phyloP scores from a whole-genome alignment of 2,113 vertebrate species.

The Cepphus grylle region DNA sequence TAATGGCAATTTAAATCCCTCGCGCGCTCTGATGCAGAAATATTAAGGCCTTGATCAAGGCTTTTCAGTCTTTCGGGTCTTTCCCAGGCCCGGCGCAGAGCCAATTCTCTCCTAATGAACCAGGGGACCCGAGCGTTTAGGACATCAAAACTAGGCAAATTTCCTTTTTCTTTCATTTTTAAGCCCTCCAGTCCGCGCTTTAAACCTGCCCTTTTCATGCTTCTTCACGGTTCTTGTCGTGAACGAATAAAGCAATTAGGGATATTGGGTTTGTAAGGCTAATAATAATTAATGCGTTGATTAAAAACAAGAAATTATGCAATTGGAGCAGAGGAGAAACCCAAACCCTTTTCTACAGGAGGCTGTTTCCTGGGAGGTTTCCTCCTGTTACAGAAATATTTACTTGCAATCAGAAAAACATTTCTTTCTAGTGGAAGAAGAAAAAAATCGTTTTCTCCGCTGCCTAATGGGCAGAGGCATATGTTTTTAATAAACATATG shows the following conservation, averaged over 20 bases:
- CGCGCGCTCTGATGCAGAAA: not conserved
- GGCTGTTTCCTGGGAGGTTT: not conserved
- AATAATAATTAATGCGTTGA: not conserved
- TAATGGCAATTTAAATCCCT: not conserved
- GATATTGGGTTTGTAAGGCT: not conserved
- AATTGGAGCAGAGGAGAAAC: not conserved
- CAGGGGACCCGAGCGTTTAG: not conserved
- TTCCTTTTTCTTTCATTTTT: not conserved
- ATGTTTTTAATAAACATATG: not conserved
- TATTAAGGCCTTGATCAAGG: not conserved
- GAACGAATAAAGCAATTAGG: not conserved
- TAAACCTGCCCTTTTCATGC: not conserved
- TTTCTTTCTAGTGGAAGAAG: not conserved
- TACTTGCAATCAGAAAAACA: not conserved
- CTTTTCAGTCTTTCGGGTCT: not conserved
- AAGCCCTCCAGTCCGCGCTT: not conserved
- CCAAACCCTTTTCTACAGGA: not conserved
- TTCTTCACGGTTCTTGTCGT: not conserved
- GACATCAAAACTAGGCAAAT: not conserved
- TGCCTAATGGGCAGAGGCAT: not conserved
- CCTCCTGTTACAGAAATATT: not conserved
- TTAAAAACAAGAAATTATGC: not conserved
- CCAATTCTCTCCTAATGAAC: not conserved
- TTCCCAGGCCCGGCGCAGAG: not conserved
- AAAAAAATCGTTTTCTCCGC: not conserved